Conservation (phyloP, 53 echinoderm and acorn worm species). For the Arbacia lixula region DNA sequence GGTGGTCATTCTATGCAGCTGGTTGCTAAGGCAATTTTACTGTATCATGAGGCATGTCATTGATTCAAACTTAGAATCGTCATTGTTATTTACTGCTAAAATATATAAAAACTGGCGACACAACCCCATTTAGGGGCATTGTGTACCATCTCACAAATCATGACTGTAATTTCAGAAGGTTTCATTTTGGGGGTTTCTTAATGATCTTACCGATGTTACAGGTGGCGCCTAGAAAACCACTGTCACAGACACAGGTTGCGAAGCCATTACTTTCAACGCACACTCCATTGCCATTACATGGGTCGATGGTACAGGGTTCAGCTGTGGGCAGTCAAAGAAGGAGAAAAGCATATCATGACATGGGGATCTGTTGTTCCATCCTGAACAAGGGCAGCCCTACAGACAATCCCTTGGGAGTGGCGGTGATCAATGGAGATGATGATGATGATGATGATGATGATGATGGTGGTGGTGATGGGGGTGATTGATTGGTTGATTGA, state of each 20-base stretch:
- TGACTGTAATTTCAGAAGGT: no score
- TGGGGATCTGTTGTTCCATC: no score
- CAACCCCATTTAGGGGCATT: no score
- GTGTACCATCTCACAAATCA: no score
- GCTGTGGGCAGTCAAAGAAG: not conserved
- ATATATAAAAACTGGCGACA: not conserved
- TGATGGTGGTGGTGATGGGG: slow-evolving; percentile 11
- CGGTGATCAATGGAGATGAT: slow-evolving; percentile 10
- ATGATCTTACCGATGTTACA: slow-evolving; percentile 30
- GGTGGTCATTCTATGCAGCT: no score
- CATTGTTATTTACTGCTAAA: not conserved
- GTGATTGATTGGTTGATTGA: no score
- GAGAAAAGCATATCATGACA: not conserved
- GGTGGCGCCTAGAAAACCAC: not conserved
- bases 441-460: slow-evolving; percentile 17
- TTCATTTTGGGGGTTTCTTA: not conserved
- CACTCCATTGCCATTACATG: slow-evolving; percentile 27
- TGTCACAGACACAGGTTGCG: not conserved
- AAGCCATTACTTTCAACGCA: not conserved
- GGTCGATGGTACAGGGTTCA: slow-evolving; percentile 17
- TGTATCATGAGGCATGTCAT: no score
- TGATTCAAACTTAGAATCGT: not conserved
- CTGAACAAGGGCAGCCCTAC: no score
- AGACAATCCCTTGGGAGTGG: no score
- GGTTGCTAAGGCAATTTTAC: no score